phyloP scores from a whole-genome alignment of 2,888 invertebrate genomes.

The Mimas tiliae region DNA sequence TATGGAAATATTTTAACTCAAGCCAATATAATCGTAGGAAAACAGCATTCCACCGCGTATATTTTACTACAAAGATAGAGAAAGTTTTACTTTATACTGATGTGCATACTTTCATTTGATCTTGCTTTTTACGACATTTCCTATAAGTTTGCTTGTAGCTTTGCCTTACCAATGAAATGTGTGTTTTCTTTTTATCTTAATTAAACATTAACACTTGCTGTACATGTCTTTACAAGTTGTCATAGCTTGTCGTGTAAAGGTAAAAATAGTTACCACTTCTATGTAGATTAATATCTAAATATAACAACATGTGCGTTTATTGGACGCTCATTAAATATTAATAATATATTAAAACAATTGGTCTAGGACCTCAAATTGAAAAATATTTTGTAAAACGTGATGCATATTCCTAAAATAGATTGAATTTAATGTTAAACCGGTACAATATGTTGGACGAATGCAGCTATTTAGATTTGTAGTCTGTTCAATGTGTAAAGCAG shows the following conservation, averaged over 20 bases:
- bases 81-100: background rate
- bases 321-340: no score
- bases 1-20: slow-evolving; percentile 8
- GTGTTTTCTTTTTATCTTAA: background rate
- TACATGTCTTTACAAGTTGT: background rate
- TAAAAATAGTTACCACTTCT: no score
- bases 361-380: no score
- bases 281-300: no score
- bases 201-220: background rate
- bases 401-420: no score
- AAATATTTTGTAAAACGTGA: no score
- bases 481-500: no score
- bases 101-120: slow-evolving; percentile 6
- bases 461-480: no score
- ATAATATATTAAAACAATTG: no score
- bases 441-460: no score
- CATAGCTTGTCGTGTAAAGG: background rate
- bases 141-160: background rate
- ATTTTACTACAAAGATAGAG: slow-evolving; percentile 7
- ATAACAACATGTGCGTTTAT: no score
- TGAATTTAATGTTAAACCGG: no score
- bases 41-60: slow-evolving; percentile 1
- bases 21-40: background rate
- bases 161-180: background rate
- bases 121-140: slow-evolving; percentile 5